A percentile compares a stretch with the other conserved stretches of the same genome.
phyloP scores from a whole-genome alignment of 2,797 vertebrate species.

The Pelobates cultripes region DNA sequence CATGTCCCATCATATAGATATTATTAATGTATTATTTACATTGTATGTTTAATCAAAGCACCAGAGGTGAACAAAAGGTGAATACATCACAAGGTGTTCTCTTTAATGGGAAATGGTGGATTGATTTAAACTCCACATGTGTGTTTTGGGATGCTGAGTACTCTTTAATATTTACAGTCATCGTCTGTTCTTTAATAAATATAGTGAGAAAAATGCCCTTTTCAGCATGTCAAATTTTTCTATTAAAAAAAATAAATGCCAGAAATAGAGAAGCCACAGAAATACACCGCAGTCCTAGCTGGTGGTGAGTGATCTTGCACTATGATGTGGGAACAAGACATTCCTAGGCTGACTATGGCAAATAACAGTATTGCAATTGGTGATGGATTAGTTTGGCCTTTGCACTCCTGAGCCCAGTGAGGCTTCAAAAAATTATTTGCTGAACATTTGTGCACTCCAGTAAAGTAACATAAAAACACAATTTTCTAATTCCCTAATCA shows the following conservation, averaged over 20 bases:
- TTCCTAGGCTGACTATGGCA: not conserved
- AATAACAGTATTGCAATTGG: not conserved
- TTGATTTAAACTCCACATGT: too few relatives aligned
- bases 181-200: too few relatives aligned
- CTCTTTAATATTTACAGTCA: too few relatives aligned
- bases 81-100: too few relatives aligned
- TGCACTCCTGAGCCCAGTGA: not conserved
- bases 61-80: too few relatives aligned
- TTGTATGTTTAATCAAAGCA: too few relatives aligned
- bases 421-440: not conserved
- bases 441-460: not conserved
- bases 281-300: not conserved
- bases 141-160: too few relatives aligned
- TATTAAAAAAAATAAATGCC: not conserved
- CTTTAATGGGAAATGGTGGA: too few relatives aligned
- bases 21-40: too few relatives aligned
- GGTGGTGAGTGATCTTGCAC: not conserved
- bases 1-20: too few relatives aligned
- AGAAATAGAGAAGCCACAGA: not conserved
- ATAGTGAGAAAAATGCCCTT: not conserved
- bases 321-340: not conserved
- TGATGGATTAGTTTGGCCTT: conserved; percentile 5
- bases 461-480: not conserved
- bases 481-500: not conserved
- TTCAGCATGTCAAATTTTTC: not conserved